Base-by-base conservation (phyloP, 2,113 vertebrate species). In the Neotragus moschatus region DNA sequence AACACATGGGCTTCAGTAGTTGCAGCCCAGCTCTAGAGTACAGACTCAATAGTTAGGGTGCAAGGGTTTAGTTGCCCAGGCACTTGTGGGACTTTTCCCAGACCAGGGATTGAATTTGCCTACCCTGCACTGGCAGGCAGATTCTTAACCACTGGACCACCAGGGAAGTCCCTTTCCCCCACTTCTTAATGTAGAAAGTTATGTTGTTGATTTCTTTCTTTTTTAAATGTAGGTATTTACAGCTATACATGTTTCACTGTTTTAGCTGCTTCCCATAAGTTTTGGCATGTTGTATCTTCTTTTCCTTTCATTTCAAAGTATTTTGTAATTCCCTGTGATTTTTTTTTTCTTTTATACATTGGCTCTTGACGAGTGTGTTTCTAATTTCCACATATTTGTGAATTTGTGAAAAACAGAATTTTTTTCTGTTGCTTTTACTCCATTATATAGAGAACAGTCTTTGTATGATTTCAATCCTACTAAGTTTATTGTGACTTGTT, bases 1-100 rank as follows among this genome's bases (percentile, higher is more conserved):
- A 19, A 21, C 19, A 0, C 25, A 36, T 23, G 66, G 5, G 2
- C 19, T 39, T 39, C 66, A 23, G 36, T 1, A 73, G 10, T 1
- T 6, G 19, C 66, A 73, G 5, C 36, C 66, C 66, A 73, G 66
- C 66, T 73, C 66, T 70, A 70, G n/a, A 39, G 19, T 13, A 39
- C 9, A 73, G 66, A 73, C 66, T 73, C 66, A 23, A 13, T 25
- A 39, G 36, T 73, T 25, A 25, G 19, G 36, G 19, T 3, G 36
- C 36, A 73, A 39, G 36, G 66, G 36, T 70, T 70, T 70, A 39
- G 4, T 6, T 73, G n/a, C 66, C n/a, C 36, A 70, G 36, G 36
- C 21, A 39, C 75, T 47, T 79, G 43, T 5, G 26, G 43, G 26
- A 30, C 30, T 47, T 79, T 79, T 79, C 75, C 43, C 43, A 47